Conservation (phyloP, 2,113 vertebrate species). For the Vombatus ursinus region DNA sequence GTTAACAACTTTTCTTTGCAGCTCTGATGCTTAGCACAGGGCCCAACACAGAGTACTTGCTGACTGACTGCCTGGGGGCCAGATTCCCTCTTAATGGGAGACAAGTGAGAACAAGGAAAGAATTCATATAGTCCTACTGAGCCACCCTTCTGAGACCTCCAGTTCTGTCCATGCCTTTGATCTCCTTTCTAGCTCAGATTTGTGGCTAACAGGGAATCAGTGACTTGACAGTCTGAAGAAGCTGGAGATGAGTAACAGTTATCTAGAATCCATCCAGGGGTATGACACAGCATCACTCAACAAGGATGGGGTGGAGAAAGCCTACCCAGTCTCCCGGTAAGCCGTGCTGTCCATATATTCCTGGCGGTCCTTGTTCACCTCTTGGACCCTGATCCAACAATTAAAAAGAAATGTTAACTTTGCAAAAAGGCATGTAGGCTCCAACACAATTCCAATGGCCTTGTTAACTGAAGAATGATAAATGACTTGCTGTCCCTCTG, state of each 20-base stretch:
- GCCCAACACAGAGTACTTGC: neutral
- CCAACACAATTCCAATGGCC: neutral
- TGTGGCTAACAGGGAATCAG: neutral
- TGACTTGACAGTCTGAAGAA: neutral
- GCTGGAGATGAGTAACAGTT: neutral
- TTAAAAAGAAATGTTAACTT: conserved; percentile 42
- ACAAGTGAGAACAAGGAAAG: neutral
- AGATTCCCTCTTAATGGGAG: neutral
- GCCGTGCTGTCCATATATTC: conserved; percentile 75
- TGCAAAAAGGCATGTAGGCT: neutral
- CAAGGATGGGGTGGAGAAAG: neutral
- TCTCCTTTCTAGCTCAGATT: conserved; percentile 28
- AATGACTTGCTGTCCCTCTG: rapidly evolving
- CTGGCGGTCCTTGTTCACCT: conserved; percentile 77
- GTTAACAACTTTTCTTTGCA: neutral
- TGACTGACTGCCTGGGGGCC: neutral
- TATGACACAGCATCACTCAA: neutral
- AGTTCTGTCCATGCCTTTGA: neutral
- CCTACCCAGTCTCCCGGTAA: conserved; percentile 74
- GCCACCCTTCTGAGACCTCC: neutral
- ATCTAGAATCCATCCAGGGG: neutral
- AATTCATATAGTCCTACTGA: neutral
- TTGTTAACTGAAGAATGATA: neutral
- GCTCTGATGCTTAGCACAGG: neutral
- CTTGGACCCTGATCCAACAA: conserved; percentile 73